phyloP scores from a whole-genome alignment of 2,113 vertebrate species.

The Clarias macrocephalus region DNA sequence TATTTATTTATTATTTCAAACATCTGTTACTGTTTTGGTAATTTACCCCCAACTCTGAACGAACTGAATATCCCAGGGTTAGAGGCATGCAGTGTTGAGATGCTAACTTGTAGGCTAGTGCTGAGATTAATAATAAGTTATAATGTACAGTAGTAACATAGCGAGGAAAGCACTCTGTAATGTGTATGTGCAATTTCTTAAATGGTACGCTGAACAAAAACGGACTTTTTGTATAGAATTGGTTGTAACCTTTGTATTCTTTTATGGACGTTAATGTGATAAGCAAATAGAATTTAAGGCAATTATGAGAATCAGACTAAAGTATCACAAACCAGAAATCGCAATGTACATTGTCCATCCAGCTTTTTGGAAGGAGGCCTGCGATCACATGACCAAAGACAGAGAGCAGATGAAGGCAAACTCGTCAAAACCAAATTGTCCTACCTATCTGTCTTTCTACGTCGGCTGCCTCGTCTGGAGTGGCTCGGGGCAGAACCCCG shows the following conservation, averaged over 20 bases:
- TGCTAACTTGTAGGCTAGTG: background rate
- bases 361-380: too few relatives aligned
- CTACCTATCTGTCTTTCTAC: constrained; percentile 94
- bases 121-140: background rate
- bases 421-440: constrained; percentile 40
- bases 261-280: background rate
- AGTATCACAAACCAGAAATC: background rate
- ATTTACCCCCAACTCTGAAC: constrained; percentile 11
- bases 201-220: background rate
- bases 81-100: background rate
- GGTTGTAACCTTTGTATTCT: background rate
- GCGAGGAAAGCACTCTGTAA: background rate
- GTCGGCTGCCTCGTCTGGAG: constrained; percentile 89
- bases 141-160: background rate
- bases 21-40: constrained; percentile 18
- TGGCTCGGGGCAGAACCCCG: constrained; percentile 88
- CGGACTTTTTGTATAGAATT: background rate
- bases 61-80: constrained; percentile 2
- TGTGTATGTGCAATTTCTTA: background rate
- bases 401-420: background rate
- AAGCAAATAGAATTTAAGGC: background rate
- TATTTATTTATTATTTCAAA: background rate
- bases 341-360: background rate
- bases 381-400: background rate
- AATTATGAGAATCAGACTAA: background rate